phyloP scores from a whole-genome alignment of 2,113 vertebrate genomes.

The Megatriorchis doriae region DNA sequence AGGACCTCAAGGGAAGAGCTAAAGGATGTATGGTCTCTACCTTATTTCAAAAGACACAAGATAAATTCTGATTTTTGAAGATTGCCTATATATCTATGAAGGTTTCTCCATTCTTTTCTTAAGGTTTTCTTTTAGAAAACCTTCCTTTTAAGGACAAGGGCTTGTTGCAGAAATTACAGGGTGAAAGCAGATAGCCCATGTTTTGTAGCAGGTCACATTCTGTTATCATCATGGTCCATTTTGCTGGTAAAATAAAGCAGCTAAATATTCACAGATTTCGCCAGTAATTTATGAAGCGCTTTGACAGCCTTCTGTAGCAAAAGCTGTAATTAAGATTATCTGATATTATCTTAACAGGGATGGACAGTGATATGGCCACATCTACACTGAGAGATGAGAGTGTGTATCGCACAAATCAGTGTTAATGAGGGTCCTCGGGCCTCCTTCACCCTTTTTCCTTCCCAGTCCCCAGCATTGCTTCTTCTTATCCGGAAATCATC shows the following conservation, averaged over 20 bases:
- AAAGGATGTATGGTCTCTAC: background rate
- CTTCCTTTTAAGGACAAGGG: background rate
- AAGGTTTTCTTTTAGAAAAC: background rate
- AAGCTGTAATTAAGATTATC: background rate
- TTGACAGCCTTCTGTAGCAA: background rate
- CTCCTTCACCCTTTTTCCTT: background rate
- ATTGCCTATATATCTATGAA: background rate
- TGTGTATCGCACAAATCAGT: background rate
- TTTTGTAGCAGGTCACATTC: background rate
- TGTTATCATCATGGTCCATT: background rate
- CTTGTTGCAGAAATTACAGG: background rate
- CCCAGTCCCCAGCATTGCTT: background rate
- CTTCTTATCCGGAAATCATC: background rate
- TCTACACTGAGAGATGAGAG: background rate
- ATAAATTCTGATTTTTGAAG: background rate
- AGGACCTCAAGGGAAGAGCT: background rate
- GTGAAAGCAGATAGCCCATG: background rate
- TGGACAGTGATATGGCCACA: rapidly evolving
- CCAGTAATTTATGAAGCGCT: rapidly evolving
- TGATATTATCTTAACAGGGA: background rate
- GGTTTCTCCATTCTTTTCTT: background rate
- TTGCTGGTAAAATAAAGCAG: background rate
- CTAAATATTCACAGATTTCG: background rate
- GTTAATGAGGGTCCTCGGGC: background rate
- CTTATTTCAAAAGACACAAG: background rate